Percentiles rank a stretch among this genome's conserved stretches.
Evolutionary conservation across 2,888 invertebrate species (phyloP).

Genomic region (Hirtodrosophila duncani): DNA sequence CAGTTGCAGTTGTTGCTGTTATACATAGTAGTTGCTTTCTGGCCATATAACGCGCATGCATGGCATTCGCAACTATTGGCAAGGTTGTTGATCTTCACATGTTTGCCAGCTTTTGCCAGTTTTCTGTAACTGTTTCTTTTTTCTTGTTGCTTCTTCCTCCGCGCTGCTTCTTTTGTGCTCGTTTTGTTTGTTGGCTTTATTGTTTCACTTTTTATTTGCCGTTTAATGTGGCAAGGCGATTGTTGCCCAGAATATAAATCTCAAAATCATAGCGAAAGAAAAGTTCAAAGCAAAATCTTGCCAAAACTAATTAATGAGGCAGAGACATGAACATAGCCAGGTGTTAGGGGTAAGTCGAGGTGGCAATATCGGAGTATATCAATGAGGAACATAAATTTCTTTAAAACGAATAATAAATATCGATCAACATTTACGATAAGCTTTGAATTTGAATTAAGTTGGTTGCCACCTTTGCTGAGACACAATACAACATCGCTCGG

Average conservation of each 20-base stretch:
- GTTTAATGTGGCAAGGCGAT: not conserved
- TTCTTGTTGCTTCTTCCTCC: conserved; percentile 26
- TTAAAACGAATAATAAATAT: conserved; percentile 18
- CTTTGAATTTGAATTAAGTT: no score
- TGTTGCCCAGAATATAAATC: conserved; percentile 30
- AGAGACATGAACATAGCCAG: conserved; percentile 7
- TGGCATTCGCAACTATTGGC: conserved; percentile 54
- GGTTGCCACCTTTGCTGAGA: no score
- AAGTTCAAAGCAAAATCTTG: no score
- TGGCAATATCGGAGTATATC: no score
- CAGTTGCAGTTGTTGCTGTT: conserved; percentile 3
- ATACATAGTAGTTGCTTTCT: conserved; percentile 25
- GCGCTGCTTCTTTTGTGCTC: conserved; percentile 17
- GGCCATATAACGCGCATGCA: conserved; percentile 56
- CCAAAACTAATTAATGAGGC: no score
- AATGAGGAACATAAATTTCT: no score
- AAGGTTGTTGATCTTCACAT: conserved; percentile 69
- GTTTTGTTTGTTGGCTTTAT: conserved; percentile 42
- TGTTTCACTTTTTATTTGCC: conserved; percentile 9
- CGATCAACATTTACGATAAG: no score
- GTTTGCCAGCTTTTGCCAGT: conserved; percentile 20
- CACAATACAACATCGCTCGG: no score
- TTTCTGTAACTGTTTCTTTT: conserved; percentile 29
- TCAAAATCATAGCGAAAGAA: conserved; percentile 19
- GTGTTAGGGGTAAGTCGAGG: no score